phyloP scores from a whole-genome alignment of 2,888 invertebrate species.

The Petrophora chlorosata region DNA sequence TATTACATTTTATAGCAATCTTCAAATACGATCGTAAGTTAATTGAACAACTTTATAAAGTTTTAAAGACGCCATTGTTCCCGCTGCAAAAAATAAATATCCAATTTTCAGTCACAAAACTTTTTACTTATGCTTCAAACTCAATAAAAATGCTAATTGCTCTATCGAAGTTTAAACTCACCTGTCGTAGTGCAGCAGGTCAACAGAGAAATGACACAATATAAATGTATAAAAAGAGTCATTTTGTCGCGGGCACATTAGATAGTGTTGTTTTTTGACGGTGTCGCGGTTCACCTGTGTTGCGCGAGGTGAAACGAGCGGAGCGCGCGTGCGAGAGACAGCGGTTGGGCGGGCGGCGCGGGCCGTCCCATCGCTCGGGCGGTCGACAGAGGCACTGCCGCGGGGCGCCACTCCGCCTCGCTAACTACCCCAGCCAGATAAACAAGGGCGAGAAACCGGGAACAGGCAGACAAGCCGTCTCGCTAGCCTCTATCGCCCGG shows the following conservation, averaged over 20 bases:
- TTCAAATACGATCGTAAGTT: slow-evolving; percentile 15
- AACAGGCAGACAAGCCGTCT: slow-evolving; percentile 82
- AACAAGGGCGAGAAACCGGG: slow-evolving; percentile 80
- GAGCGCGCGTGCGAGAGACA: slow-evolving; percentile 52
- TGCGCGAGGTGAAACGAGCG: slow-evolving; percentile 39
- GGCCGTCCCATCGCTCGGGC: slow-evolving; percentile 74
- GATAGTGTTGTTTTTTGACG: slow-evolving; percentile 42
- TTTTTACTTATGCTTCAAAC: slow-evolving; percentile 60
- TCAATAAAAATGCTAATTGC: slow-evolving; percentile 75
- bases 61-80: slow-evolving; percentile 29
- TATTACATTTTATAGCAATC: slow-evolving; percentile 17
- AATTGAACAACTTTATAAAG: slow-evolving; percentile 28
- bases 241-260: slow-evolving; percentile 67
- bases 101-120: slow-evolving; percentile 48
- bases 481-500: slow-evolving; percentile 71
- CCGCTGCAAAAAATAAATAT: slow-evolving; percentile 39
- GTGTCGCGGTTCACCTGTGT: slow-evolving; percentile 65
- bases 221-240: slow-evolving; percentile 81
- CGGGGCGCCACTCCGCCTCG: slow-evolving; percentile 61
- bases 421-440: slow-evolving; percentile 75
- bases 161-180: slow-evolving; percentile 57
- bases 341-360: slow-evolving; percentile 49
- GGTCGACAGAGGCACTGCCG: slow-evolving; percentile 69
- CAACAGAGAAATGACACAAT: slow-evolving; percentile 74
- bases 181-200: slow-evolving; percentile 75